Base-by-base conservation (phyloP, 1,140 invertebrate species). In the Trichonephila inaurata region DNA sequence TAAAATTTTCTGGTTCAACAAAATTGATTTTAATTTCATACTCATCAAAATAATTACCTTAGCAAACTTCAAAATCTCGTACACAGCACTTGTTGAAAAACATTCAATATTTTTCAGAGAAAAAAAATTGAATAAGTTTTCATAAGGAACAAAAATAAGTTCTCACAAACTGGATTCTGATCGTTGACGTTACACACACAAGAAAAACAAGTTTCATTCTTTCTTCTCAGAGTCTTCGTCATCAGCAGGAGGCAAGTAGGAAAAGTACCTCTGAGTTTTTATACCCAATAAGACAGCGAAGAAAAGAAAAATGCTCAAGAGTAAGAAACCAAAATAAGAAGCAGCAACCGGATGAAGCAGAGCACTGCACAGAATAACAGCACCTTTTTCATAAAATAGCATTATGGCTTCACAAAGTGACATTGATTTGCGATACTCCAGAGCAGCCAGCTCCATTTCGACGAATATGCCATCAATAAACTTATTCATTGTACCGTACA, bases 311-410 rank as follows among this genome's bases (percentile, higher is more conserved):
- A 91, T 14, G 14, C 14, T n/a, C 8, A 91, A 7, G 7, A 91
- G 81, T 4, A 91, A 10, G 1, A 62, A 66, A 3, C 90, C 90
- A 28, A 91, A 28, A 62, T 62, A 92, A 51, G 40, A 66, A 40
- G 24, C 18, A 10, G 83, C 33, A 7, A 92, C 8, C 0, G 91
- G 91, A 58, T 72, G 21, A 1, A 87, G 64, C 3, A 87, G 8
- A 16, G 40, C 21, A 4, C 60, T 72, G 62, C 91, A 92, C 21
- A 87, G 0, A 19, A 87, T 60, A 16, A 2, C 12, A 18, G 24
- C 3, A 12, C 40, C 24, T 21, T 86, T 66, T 7, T 69, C 83
- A 33, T 87, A 64, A 18, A 92, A 66, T 1, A 72, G 21, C 18
- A 21, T 12, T 14, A 92, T 10, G 33, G 18, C 14, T 7, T 19